phyloP scores from a whole-genome alignment of 2,113 vertebrate genomes.

The Mesitornis unicolor region DNA sequence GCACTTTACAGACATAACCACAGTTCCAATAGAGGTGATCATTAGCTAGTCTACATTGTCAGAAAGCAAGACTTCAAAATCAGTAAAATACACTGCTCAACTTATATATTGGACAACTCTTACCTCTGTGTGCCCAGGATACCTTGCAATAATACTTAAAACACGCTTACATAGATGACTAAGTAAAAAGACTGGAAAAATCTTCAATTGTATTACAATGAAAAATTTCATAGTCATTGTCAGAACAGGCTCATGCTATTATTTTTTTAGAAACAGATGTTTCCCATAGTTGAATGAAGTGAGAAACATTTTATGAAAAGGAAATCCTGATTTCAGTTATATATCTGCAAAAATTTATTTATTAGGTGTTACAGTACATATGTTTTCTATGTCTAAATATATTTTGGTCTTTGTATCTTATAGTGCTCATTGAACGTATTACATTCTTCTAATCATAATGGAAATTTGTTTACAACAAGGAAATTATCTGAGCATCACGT shows the following conservation, averaged over 20 bases:
- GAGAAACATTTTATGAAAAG: not conserved
- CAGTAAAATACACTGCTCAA: not conserved
- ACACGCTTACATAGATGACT: not conserved
- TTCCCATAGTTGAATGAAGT: not conserved
- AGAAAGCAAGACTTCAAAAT: not conserved
- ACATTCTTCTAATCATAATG: not conserved
- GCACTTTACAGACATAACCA: not conserved
- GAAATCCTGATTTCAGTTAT: not conserved
- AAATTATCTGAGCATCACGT: not conserved
- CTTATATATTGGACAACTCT: not conserved
- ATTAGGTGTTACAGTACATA: not conserved
- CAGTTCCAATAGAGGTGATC: not conserved
- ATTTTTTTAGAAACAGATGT: not conserved
- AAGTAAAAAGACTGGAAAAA: not conserved
- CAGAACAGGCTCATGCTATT: accelerated
- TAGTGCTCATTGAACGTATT: not conserved
- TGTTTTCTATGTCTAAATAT: not conserved
- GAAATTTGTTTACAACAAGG: not conserved
- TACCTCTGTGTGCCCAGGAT: not conserved
- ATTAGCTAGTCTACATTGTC: not conserved
- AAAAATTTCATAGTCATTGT: not conserved
- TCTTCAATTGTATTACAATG: accelerated
- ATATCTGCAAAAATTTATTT: not conserved
- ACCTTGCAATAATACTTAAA: not conserved
- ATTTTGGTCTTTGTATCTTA: not conserved